Conservation (phyloP, 2,888 invertebrate genomes). For the Erynnis tages region DNA sequence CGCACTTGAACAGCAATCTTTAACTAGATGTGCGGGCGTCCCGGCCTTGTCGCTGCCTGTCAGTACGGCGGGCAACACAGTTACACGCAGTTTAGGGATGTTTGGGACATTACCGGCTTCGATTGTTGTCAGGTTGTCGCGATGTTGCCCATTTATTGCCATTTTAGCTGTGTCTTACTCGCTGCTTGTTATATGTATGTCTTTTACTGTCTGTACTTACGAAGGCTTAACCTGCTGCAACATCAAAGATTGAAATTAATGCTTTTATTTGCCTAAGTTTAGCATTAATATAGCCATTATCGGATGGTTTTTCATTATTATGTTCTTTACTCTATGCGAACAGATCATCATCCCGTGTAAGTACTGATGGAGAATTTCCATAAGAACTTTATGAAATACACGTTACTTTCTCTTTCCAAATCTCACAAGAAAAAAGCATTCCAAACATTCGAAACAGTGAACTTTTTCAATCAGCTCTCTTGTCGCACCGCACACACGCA, state of each 20-base stretch:
- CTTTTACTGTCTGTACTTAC: no score
- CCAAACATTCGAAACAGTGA: conserved; percentile 9
- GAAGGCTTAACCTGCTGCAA: no score
- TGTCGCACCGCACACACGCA: conserved; percentile 11
- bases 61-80: conserved; percentile 34
- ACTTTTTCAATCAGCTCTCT: conserved; percentile 10
- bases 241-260: no score
- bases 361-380: no score
- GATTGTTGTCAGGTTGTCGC: conserved; percentile 20
- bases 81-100: conserved; percentile 40
- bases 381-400: neutral
- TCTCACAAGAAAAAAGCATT: neutral
- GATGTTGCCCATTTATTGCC: conserved; percentile 2
- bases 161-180: no score
- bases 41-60: conserved; percentile 22
- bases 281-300: no score
- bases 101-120: conserved; percentile 20
- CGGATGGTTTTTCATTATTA: no score
- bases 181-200: no score
- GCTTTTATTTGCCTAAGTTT: no score
- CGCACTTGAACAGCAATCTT: conserved; percentile 38
- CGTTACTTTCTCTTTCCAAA: neutral
- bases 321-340: no score
- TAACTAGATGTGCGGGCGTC: conserved; percentile 47
- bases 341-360: no score